Base-by-base conservation (phyloP, 2,113 vertebrate species). In the Urocolius indicus region DNA sequence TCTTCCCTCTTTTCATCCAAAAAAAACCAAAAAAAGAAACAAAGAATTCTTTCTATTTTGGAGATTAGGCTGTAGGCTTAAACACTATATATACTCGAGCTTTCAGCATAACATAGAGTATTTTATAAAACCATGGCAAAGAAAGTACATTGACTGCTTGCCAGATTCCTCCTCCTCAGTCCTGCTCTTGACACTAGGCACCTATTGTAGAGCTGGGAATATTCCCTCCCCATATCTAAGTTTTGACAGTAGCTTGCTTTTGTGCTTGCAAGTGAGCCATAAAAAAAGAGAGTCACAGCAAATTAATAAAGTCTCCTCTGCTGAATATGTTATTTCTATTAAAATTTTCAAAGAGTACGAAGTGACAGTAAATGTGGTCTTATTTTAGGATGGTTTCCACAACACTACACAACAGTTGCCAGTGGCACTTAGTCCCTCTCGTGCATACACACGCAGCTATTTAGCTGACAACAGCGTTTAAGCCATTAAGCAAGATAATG, bases 251-350 rank as follows among this genome's bases (percentile, higher is more conserved):
- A 75, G 78, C 74, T 95, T 87, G 66, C 84, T 89, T 95, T 95
- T 57, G 43, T 63, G 65, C 49, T 76, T 52, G 54, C 43, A 78
- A 95, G 54, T 22, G 49, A 93, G 66, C 57, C 73, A 80, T 65
- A 20, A 77, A 81, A 67, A 66, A 66, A 51, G 18, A 26, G 54
- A 74, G 65, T 77, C 88, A 73, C 24, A n/a, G 77, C 76, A 94
- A 95, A 96, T 95, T 90, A 97, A 94, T 93, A 41, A 41, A 41
- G 66, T 79, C 85, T 66, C 21, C 57, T 90, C 87, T 94, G 73
- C 95, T 95, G 93, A 94, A 95, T 93, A 90, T 87, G 93, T 90
- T 96, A 89, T 80, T 96, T 91, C 90, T 93, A 92, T 95, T 95
- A 97, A 96, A 95, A 94, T 93, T 90, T 95, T 89, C 93, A 73